Conservation (phyloP, 1,140 invertebrate species). For the Cyclina sinensis region DNA sequence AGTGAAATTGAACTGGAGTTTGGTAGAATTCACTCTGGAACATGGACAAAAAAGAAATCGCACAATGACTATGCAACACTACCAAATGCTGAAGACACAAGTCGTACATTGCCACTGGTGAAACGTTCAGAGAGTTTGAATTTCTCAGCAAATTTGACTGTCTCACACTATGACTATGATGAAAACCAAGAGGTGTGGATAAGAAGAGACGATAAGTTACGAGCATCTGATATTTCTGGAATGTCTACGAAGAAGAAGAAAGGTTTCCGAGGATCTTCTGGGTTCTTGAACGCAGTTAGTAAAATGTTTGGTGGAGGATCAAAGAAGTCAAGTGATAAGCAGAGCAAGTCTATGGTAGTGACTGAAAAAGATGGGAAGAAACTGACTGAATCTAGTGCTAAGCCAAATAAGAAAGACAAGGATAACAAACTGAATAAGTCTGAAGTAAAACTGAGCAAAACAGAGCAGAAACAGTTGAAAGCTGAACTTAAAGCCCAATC, state of each 20-base stretch:
- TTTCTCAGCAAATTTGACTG: slow-evolving; percentile 33
- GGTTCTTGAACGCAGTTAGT: slow-evolving; percentile 53
- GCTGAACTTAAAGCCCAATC: slow-evolving; percentile 59
- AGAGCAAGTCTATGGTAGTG: slow-evolving; percentile 52
- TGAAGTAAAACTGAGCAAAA: slow-evolving; percentile 48
- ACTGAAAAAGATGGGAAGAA: slow-evolving; percentile 37
- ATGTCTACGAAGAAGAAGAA: slow-evolving; percentile 59
- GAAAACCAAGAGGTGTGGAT: slow-evolving; percentile 75
- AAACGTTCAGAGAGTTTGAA: slow-evolving; percentile 66
- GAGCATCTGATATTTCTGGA: slow-evolving; percentile 30
- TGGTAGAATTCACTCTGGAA: slow-evolving; percentile 76
- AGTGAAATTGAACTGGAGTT: slow-evolving; percentile 61
- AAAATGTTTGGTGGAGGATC: slow-evolving; percentile 58
- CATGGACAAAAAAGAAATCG: slow-evolving; percentile 80
- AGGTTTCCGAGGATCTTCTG: slow-evolving; percentile 50
- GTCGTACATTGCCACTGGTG: slow-evolving; percentile 73
- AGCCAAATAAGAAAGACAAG: slow-evolving; percentile 44
- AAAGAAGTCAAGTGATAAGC: slow-evolving; percentile 23
- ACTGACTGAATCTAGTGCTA: slow-evolving; percentile 19
- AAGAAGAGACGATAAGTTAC: slow-evolving; percentile 62
- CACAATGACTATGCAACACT: slow-evolving; percentile 70
- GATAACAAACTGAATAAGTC: slow-evolving; percentile 42
- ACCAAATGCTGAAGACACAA: slow-evolving; percentile 83
- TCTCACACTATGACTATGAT: slow-evolving; percentile 77
- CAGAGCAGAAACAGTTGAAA: slow-evolving; percentile 48